phyloP scores from a whole-genome alignment of 2,888 invertebrate genomes.

The Cheilosia soror region DNA sequence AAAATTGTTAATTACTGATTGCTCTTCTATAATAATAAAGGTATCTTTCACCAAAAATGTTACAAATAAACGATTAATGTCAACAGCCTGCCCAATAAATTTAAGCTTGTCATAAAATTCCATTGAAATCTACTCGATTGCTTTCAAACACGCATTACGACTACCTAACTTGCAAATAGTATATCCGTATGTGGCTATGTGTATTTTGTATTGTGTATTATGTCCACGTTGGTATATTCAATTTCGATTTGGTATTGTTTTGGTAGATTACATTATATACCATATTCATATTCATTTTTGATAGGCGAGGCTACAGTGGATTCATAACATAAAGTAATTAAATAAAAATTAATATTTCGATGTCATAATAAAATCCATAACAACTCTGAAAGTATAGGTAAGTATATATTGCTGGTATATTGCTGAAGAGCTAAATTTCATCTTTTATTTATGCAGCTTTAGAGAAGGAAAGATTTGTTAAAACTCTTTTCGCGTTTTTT shows the following conservation, averaged over 20 bases:
- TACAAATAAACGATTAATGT: conserved; percentile 5
- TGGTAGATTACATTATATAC: conserved; percentile 19
- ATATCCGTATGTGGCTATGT: background rate
- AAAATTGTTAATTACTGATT: conserved; percentile 21
- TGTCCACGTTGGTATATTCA: conserved; percentile 13
- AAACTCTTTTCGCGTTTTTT: no score
- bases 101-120: conserved; percentile 22
- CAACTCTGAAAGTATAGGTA: conserved; percentile 3
- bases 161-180: background rate
- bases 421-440: background rate
- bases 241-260: conserved; percentile 9
- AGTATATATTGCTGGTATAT: background rate
- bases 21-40: conserved; percentile 1
- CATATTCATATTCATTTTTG: background rate
- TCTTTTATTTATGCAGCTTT: no score
- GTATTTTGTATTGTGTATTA: background rate
- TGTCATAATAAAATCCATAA: background rate
- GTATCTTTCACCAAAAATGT: conserved; percentile 6
- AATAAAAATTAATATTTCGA: conserved; percentile 26
- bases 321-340: conserved; percentile 2
- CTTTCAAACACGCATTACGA: background rate
- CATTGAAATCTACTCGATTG: conserved; percentile 11
- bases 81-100: conserved; percentile 31
- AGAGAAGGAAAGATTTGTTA: no score
- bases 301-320: background rate